Conservation (phyloP, 2,797 vertebrate genomes). For the Calcarius lapponicus region DNA sequence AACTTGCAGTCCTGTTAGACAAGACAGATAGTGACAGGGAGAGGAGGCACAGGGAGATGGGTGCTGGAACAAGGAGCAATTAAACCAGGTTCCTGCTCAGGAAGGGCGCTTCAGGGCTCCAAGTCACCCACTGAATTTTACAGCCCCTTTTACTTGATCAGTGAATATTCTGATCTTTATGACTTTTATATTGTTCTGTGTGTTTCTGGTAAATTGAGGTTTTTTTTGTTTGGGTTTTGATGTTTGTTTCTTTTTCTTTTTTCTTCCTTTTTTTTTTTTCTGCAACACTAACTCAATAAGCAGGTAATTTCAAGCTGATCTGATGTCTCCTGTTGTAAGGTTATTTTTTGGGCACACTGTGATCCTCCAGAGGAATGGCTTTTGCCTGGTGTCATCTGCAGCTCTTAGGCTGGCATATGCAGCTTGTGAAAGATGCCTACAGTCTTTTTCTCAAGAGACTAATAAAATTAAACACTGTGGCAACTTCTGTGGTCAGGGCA, state of each 20-base stretch:
- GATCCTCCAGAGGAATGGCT: not conserved
- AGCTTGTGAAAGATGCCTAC: not conserved
- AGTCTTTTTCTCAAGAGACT: not conserved
- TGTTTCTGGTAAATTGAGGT: accelerated
- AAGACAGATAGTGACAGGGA: not conserved
- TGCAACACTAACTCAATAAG: not conserved
- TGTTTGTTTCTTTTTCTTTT: not conserved
- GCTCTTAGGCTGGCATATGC: not conserved
- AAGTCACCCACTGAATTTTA: not conserved
- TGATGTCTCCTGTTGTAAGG: not conserved
- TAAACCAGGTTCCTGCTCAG: not conserved
- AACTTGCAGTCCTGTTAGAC: not conserved
- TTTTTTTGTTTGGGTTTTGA: not conserved
- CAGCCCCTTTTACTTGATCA: not conserved
- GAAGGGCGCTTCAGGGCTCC: not conserved
- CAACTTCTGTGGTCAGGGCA: not conserved
- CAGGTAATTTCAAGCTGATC: not conserved
- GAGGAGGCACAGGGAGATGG: not conserved
- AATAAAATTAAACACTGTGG: not conserved
- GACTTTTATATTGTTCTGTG: not conserved
- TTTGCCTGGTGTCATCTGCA: not conserved
- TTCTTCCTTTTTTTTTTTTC: too few species aligned
- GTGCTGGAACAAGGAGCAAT: not conserved
- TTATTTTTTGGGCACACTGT: not conserved
- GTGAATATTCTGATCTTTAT: not conserved